These are phyloP conservation scores for Crematogaster levior DNA, from an alignment of 2,888 invertebrate species.

Conservation along the genomic window DNA sequence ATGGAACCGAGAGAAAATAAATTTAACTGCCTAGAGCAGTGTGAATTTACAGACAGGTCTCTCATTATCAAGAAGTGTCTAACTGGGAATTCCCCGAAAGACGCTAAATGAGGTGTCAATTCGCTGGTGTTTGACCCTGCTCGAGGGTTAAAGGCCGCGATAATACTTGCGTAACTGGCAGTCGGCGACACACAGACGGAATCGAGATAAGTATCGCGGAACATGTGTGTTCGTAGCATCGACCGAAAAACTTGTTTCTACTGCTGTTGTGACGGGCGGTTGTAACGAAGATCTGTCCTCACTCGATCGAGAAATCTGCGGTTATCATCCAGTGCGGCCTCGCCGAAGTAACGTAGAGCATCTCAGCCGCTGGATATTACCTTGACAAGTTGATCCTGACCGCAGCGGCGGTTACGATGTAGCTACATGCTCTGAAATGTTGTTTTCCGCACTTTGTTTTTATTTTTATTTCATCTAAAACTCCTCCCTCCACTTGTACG, in stretches of 20 bases:
- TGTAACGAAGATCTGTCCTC: slow-evolving; percentile 62
- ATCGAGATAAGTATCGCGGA: slow-evolving; percentile 29
- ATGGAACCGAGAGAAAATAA: not conserved
- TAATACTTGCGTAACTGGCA: slow-evolving; percentile 23
- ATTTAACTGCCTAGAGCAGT: not conserved
- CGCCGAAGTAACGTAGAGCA: slow-evolving; percentile 54
- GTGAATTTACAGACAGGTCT: not conserved
- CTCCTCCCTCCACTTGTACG: not conserved
- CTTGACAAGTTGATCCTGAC: slow-evolving; percentile 72
- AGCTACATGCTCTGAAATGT: not conserved
- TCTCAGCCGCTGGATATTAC: slow-evolving; percentile 67
- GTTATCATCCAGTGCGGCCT: slow-evolving; percentile 67
- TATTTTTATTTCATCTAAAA: not conserved
- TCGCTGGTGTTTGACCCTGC: slow-evolving; percentile 31
- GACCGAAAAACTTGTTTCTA: slow-evolving; percentile 62
- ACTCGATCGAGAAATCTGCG: slow-evolving; percentile 68
- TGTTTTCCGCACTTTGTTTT: not conserved
- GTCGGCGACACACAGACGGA: not conserved
- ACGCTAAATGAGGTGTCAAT: slow-evolving; percentile 39
- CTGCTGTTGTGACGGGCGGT: slow-evolving; percentile 8
- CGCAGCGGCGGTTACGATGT: not conserved
- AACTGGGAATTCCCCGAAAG: slow-evolving; percentile 24
- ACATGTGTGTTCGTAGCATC: not conserved
- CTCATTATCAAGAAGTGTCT: slow-evolving; percentile 13
- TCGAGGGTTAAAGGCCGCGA: slow-evolving; percentile 36